Conservation (phyloP, 2,113 vertebrate genomes). For the Circaetus cinerascens region DNA sequence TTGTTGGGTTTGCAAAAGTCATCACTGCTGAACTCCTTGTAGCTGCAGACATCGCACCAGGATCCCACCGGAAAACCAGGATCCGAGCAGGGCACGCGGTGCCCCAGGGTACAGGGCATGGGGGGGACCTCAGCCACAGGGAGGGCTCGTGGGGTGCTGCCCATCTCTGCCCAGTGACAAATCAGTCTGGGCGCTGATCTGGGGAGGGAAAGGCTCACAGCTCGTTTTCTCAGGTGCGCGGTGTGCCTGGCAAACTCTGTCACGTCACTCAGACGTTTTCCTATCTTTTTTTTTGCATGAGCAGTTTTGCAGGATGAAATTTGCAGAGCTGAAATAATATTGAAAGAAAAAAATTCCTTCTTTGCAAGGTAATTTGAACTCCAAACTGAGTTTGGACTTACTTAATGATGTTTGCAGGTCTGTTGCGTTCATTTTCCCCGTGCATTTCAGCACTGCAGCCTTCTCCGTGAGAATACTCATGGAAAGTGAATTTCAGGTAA, state of each 20-base stretch:
- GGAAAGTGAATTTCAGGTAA: conserved; percentile 26
- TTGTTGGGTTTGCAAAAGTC: neutral
- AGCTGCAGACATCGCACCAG: accelerated
- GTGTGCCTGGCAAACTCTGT: neutral
- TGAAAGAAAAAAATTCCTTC: neutral
- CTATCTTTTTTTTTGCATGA: neutral
- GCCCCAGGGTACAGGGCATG: neutral
- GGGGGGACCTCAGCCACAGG: neutral
- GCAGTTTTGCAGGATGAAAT: neutral
- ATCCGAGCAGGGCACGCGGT: accelerated
- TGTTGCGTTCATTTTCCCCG: neutral
- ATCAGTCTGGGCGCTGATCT: accelerated
- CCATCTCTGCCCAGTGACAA: neutral
- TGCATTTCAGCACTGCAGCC: neutral
- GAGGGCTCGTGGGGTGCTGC: neutral
- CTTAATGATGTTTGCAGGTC: conserved; percentile 10
- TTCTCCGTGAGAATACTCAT: neutral
- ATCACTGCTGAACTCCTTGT: neutral
- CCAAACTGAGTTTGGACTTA: neutral
- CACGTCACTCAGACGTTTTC: neutral
- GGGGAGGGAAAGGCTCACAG: neutral
- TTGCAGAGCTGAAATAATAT: neutral
- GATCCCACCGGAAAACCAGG: neutral
- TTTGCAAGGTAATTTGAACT: conserved; percentile 5
- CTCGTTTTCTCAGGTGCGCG: neutral